Conservation (phyloP, 2,113 vertebrate genomes). For the Todiramphus chloris region DNA sequence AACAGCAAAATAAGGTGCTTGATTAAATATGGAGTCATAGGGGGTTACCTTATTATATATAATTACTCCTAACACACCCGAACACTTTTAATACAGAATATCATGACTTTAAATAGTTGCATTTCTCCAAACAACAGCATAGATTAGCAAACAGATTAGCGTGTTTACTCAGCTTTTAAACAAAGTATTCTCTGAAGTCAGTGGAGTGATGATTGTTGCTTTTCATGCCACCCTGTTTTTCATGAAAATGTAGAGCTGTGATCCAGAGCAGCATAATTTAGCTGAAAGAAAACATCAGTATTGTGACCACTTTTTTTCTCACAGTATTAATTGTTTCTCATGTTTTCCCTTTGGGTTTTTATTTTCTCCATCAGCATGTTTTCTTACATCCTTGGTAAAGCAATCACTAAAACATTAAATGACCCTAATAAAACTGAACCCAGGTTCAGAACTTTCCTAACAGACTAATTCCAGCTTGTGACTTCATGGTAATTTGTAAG, state of each 20-base stretch:
- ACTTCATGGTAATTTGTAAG: not conserved
- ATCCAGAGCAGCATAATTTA: not conserved
- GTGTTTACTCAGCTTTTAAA: constrained; percentile 1
- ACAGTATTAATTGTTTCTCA: not conserved
- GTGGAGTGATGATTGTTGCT: not conserved
- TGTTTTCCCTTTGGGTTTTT: not conserved
- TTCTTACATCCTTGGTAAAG: not conserved
- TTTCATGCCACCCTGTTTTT: not conserved
- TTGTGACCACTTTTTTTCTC: not conserved
- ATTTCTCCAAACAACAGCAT: not conserved
- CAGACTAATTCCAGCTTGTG: not conserved
- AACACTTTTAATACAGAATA: not conserved
- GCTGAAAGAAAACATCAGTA: not conserved
- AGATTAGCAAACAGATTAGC: not conserved
- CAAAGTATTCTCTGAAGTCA: not conserved
- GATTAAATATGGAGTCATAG: not conserved
- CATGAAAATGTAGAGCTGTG: not conserved
- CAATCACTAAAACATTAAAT: not conserved
- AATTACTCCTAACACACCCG: not conserved
- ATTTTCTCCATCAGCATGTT: not conserved
- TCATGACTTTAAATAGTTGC: not conserved
- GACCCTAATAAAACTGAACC: not conserved
- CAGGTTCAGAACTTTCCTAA: not conserved
- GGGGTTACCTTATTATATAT: not conserved
- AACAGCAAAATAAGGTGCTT: constrained; percentile 1